Base-by-base conservation (phyloP, 2,113 vertebrate species). In the Jacana jacana region DNA sequence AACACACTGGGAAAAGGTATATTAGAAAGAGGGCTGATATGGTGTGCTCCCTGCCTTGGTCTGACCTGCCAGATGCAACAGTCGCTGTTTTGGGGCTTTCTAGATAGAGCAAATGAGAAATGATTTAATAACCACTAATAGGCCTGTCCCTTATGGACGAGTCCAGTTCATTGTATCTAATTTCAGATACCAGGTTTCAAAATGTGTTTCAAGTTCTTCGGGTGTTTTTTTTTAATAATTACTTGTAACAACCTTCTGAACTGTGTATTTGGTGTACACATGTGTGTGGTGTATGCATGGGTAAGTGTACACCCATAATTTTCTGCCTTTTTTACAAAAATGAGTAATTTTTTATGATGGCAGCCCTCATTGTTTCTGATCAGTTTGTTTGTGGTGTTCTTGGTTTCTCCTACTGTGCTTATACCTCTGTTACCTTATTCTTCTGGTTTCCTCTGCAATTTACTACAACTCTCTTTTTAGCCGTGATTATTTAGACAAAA, bases 401-500 rank as follows among this genome's bases (percentile, higher is more conserved):
- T 86, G 71, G 16, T 70, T 77, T 91, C 65, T 95, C 79, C 49
- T 93, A 3, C 35, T 93, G 27, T 94, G 18, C 39, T 58, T 89
- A 44, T 40, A 69, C 79, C 81, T 89, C 93, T 93, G 20, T 89
- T 83, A 35, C 78, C 92, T 96, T 94, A 77, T 89, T 86, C 85
- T 84, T 95, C 93, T 80, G 35, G 12, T 96, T 97, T 97, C 61
- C 83, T 86, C 51, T 96, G 40, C 63, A 85, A 91, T 93, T 97
- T 89, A 97, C 66, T 77, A 46, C 69, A 88, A 92, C 78, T 97
- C 63, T 97, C 63, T 97, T 97, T 97, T 76, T 97, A 99, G 99
- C 98, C 99, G 98, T 11, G 98, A 99, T 88, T 99, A 99, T 96
- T 97, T 98, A 93, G 99, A 99, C 88, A 99, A 99, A 98, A 98